phyloP scores from a whole-genome alignment of 2,113 vertebrate species.

The Cyphomyrus discorhynchus region DNA sequence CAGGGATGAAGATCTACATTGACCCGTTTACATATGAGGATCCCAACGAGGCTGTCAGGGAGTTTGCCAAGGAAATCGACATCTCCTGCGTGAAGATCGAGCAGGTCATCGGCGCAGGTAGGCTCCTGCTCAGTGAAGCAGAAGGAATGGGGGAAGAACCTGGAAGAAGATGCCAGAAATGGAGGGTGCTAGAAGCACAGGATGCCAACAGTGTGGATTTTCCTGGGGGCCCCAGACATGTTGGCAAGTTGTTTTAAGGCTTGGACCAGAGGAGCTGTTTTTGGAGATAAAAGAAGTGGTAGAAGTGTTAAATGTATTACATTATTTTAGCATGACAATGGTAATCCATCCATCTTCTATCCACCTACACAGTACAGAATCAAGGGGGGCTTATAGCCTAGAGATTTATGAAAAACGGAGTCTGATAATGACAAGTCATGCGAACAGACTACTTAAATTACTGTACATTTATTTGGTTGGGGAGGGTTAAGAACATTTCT shows the following conservation, averaged over 20 bases:
- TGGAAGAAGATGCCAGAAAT: neutral
- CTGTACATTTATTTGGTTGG: neutral
- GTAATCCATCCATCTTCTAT: neutral
- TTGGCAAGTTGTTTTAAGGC: neutral
- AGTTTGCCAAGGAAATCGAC: constrained; percentile 95
- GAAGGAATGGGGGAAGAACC: neutral
- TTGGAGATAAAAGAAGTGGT: neutral
- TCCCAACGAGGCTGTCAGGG: constrained; percentile 88
- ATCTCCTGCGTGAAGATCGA: constrained; percentile 94
- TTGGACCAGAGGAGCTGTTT: neutral
- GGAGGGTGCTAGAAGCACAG: neutral
- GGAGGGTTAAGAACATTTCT: neutral
- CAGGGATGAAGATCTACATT: constrained; percentile 97
- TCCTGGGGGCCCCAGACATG: neutral
- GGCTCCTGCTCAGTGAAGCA: neutral
- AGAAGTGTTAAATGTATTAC: neutral
- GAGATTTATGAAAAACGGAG: neutral
- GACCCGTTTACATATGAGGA: constrained; percentile 88
- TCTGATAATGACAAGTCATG: neutral
- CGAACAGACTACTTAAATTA: neutral
- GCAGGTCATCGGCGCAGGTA: constrained; percentile 96
- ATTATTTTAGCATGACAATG: neutral
- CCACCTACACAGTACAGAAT: neutral
- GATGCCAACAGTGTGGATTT: neutral
- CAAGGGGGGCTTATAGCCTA: neutral